Conservation (phyloP, 2,113 vertebrate genomes). For the Eidolon helvum region DNA sequence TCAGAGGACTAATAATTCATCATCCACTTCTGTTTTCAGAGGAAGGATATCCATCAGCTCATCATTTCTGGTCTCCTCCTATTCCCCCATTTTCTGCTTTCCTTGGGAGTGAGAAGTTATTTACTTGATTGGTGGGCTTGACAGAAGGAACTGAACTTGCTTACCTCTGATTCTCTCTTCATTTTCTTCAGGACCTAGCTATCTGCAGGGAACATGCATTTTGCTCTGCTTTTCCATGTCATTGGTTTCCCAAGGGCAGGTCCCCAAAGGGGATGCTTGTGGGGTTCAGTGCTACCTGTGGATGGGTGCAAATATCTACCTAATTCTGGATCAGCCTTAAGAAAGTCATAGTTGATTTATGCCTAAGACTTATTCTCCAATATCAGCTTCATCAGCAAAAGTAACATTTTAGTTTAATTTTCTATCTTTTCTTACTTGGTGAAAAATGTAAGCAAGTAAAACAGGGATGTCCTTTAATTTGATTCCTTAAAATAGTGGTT, state of each 20-base stretch:
- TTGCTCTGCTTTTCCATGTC: fast-evolving
- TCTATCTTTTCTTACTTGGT: background rate
- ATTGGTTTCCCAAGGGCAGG: fast-evolving
- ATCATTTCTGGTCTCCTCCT: background rate
- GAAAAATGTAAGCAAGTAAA: background rate
- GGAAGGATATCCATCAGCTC: background rate
- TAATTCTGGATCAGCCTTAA: background rate
- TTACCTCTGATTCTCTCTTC: background rate
- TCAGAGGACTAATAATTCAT: background rate
- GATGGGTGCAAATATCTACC: background rate
- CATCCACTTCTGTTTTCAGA: background rate
- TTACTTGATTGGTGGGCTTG: background rate
- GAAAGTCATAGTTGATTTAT: background rate
- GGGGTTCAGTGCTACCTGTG: background rate
- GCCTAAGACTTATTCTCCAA: background rate
- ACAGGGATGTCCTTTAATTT: background rate
- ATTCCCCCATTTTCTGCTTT: background rate
- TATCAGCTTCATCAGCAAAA: background rate
- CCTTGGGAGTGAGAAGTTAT: background rate
- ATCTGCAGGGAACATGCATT: fast-evolving
- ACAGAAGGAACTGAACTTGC: background rate
- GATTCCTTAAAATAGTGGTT: background rate
- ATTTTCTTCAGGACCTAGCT: background rate
- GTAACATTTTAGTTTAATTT: background rate
- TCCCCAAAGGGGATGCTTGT: no score